phyloP scores from a whole-genome alignment of 2,888 invertebrate genomes.

The Troilus luridus region DNA sequence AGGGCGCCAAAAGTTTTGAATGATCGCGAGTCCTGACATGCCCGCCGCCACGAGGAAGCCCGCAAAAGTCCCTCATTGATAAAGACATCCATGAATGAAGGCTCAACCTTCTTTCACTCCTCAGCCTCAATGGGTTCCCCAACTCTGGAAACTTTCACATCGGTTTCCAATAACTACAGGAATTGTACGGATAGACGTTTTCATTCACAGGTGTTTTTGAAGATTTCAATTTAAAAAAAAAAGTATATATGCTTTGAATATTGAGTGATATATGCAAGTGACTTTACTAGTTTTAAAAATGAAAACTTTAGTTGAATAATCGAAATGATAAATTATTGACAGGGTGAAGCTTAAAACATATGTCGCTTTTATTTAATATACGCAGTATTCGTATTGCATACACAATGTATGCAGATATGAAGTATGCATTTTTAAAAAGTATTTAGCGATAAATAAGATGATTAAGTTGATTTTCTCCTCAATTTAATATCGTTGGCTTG shows the following conservation, averaged over 20 bases:
- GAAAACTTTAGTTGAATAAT: neutral
- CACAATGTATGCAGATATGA: neutral
- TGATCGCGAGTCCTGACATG: slow-evolving; percentile 28
- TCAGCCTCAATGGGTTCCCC: neutral
- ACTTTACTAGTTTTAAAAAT: neutral
- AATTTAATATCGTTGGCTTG: neutral
- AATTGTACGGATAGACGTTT: neutral
- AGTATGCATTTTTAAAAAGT: neutral
- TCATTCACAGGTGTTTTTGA: neutral
- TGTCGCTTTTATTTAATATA: neutral
- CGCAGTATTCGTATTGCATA: neutral
- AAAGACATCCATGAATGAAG: slow-evolving; percentile 50
- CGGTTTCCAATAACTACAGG: neutral
- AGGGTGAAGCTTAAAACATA: neutral
- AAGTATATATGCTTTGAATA: neutral
- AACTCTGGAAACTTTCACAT: neutral
- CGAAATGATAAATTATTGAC: neutral
- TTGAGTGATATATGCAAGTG: neutral
- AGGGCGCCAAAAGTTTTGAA: slow-evolving; percentile 42
- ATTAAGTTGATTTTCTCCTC: neutral
- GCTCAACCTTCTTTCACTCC: slow-evolving; percentile 7
- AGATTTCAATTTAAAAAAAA: neutral
- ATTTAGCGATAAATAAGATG: neutral
- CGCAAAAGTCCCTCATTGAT: slow-evolving; percentile 49
- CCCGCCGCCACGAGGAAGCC: slow-evolving; percentile 5